Conservation (phyloP, 2,113 vertebrate genomes). For the Engystomops pustulosus region DNA sequence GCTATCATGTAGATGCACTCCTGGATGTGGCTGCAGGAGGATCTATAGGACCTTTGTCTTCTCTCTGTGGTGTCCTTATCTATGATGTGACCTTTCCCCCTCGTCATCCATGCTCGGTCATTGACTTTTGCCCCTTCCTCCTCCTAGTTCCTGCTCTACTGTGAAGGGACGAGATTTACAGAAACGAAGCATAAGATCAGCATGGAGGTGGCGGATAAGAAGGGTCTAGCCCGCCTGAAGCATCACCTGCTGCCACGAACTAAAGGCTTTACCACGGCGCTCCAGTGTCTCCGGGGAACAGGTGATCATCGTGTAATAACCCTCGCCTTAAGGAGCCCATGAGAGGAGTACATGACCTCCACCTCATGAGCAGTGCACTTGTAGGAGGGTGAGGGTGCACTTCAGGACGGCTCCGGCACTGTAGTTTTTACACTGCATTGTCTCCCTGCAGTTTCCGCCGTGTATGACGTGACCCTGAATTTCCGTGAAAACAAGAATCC, state of each 20-base stretch:
- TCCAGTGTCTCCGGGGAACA: conserved; percentile 94
- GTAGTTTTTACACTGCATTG: too few relatives aligned
- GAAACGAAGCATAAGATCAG: conserved; percentile 97
- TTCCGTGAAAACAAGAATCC: conserved; percentile 95
- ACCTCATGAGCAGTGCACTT: too few relatives aligned
- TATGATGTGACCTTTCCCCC: not conserved
- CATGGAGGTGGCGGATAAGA: conserved; percentile 95
- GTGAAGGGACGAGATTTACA: conserved; percentile 96
- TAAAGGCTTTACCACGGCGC: conserved; percentile 96
- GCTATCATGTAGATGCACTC: too few relatives aligned
- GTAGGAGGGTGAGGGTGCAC: too few relatives aligned
- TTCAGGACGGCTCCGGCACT: too few relatives aligned
- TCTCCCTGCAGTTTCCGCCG: conserved; percentile 81
- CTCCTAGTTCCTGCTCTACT: conserved; percentile 93
- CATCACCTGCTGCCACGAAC: conserved; percentile 95
- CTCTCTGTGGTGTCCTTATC: not conserved
- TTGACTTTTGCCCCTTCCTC: too few relatives aligned
- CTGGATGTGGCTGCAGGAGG: too few relatives aligned
- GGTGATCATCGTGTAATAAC: too few relatives aligned
- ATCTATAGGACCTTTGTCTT: not conserved
- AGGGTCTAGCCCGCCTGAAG: conserved; percentile 93
- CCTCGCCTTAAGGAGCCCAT: too few relatives aligned
- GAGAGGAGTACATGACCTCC: too few relatives aligned
- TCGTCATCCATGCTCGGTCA: rapidly evolving
- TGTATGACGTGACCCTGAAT: conserved; percentile 97